A percentile compares a stretch with the other conserved stretches of the same genome.
Conservation (phyloP, 2,113 vertebrate genomes). For the Octodon degus region DNA sequence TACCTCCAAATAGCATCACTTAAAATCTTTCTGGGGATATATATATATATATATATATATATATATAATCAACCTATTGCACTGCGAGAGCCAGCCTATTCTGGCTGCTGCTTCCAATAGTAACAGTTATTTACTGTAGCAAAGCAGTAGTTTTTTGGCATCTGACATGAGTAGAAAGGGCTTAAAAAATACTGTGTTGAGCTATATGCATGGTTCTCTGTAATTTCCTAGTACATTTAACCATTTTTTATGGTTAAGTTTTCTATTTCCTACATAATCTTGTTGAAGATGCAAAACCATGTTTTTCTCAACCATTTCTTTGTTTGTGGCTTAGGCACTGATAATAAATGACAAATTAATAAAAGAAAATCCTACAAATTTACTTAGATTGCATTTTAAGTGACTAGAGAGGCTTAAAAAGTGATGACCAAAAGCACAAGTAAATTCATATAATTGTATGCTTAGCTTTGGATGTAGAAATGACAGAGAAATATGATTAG, state of each 20-base stretch:
- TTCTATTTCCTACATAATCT: neutral
- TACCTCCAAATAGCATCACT: neutral
- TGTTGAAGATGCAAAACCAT: neutral
- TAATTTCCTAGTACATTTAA: neutral
- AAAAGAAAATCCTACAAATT: neutral
- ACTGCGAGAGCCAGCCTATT: neutral
- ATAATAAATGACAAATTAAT: neutral
- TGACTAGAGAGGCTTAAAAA: neutral
- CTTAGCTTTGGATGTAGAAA: neutral
- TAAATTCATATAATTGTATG: neutral
- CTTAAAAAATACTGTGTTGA: neutral
- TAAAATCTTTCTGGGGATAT: neutral
- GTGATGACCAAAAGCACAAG: neutral
- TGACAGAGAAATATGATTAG: neutral
- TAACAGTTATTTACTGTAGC: neutral
- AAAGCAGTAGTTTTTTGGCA: neutral
- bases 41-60: too few relatives aligned
- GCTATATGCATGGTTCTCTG: neutral
- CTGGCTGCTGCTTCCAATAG: too few relatives aligned
- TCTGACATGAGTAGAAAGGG: too few relatives aligned
- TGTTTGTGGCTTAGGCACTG: neutral
- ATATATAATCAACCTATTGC: neutral
- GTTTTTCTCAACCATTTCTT: neutral
- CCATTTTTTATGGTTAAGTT: neutral
- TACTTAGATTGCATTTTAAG: neutral